These are phyloP conservation scores for Argyrosomus regius DNA, from an alignment of 2,797 vertebrate species.

Conservation along the genomic window DNA sequence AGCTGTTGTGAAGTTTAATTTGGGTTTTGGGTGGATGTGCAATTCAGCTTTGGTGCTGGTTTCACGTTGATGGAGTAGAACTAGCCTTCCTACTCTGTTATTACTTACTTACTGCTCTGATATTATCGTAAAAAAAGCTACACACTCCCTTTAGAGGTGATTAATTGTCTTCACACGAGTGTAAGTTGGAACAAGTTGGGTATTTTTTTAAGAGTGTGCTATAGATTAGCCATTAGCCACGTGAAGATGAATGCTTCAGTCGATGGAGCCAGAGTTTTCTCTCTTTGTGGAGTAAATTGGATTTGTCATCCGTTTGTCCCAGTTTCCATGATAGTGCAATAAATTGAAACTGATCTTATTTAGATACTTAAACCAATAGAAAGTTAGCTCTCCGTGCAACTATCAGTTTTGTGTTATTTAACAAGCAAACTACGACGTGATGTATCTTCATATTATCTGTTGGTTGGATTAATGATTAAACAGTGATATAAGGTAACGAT, in stretches of 20 bases:
- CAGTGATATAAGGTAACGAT: constrained; percentile 22
- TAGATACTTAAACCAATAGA: constrained; percentile 5
- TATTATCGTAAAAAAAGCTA: not conserved
- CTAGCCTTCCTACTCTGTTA: not conserved
- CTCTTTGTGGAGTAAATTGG: constrained; percentile 7
- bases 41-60: not conserved
- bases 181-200: not conserved
- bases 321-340: constrained; percentile 28
- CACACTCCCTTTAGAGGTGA: not conserved
- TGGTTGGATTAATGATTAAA: constrained; percentile 61
- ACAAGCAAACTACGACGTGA: not conserved
- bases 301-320: constrained; percentile 18
- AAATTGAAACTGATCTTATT: constrained; percentile 21
- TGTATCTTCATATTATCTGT: not conserved
- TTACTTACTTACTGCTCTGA: not conserved
- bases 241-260: not conserved
- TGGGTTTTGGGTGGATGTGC: constrained; percentile 15
- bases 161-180: not conserved
- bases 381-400: not conserved
- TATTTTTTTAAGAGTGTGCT: not conserved
- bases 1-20: constrained; percentile 30
- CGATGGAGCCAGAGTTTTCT: not conserved
- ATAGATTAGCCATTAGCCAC: constrained; percentile 5
- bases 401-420: not conserved
- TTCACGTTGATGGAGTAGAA: not conserved